Evolutionary conservation across 2,797 vertebrate genomes (phyloP).

Genomic region (Lerista edwardsae): DNA sequence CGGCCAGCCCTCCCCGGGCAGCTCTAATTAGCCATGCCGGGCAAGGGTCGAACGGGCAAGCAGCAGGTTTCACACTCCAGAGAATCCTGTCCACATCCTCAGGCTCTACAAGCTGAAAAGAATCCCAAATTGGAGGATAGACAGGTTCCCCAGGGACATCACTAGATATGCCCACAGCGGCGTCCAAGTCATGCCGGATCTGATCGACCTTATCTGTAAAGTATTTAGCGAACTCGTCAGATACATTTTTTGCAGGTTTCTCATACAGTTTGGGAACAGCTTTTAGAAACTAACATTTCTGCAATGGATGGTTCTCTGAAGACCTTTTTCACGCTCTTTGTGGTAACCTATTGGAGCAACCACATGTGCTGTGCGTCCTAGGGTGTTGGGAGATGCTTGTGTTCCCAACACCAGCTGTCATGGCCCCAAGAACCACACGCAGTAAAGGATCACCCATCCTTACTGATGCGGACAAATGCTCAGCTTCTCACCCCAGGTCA

Average conservation of each 20-base stretch:
- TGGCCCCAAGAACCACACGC: neutral
- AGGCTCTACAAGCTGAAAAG: too few species aligned
- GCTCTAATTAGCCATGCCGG: too few species aligned
- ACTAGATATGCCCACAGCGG: too few species aligned
- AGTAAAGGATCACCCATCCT: neutral
- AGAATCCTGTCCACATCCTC: too few species aligned
- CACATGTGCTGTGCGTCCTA: neutral
- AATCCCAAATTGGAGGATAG: too few species aligned
- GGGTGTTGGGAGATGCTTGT: neutral
- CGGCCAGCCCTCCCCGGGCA: too few species aligned
- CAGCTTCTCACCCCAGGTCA: neutral
- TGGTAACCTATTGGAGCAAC: neutral
- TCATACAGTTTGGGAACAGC: neutral
- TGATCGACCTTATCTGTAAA: too few species aligned
- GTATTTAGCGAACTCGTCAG: too few species aligned
- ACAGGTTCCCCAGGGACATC: too few species aligned
- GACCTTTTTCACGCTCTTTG: neutral
- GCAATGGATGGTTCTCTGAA: neutral
- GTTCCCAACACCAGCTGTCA: neutral
- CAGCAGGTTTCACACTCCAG: too few species aligned
- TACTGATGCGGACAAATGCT: neutral
- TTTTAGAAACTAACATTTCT: slow-evolving; percentile 4
- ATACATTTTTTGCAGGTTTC: neutral
- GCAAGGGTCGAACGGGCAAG: too few species aligned
- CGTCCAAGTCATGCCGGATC: too few species aligned